Evolutionary conservation across 2,113 vertebrate genomes (phyloP).

Genomic region (Campylomormyrus numenius): DNA sequence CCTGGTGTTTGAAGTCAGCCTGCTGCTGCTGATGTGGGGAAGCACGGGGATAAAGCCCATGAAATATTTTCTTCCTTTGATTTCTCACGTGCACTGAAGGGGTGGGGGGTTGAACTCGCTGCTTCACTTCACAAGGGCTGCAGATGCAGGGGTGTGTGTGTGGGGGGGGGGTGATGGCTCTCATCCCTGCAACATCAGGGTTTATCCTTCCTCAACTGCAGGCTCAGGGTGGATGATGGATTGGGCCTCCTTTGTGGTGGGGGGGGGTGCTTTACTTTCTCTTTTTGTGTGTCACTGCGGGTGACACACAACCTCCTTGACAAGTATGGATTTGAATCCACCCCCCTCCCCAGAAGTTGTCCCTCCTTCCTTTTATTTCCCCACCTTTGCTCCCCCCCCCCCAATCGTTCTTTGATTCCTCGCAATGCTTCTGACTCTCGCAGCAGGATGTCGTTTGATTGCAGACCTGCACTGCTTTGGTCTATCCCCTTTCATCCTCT

Average conservation of each 20-base stretch:
- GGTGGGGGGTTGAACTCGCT: background rate
- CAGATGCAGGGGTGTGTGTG: constrained; percentile 34
- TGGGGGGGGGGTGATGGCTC: constrained; percentile 42
- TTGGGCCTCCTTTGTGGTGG: constrained; percentile 7
- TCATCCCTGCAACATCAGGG: constrained; percentile 46
- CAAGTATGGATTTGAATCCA: constrained; percentile 32
- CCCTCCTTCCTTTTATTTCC: constrained; percentile 26
- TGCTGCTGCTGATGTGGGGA: background rate
- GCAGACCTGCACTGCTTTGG: constrained; percentile 12
- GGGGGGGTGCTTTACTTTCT: background rate
- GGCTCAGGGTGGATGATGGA: constrained; percentile 4
- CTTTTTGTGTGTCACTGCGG: background rate
- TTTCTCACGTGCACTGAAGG: background rate
- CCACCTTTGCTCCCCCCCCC: constrained; percentile 16
- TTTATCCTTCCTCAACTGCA: constrained; percentile 50
- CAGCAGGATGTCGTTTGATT: background rate
- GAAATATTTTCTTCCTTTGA: background rate
- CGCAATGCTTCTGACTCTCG: background rate
- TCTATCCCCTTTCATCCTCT: constrained; percentile 18
- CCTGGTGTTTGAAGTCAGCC: background rate
- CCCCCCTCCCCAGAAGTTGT: background rate
- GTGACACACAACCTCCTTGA: background rate
- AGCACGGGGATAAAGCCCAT: background rate
- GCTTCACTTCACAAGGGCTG: background rate
- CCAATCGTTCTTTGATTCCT: background rate